Conservation (phyloP, 2,797 vertebrate genomes). For the Hydrolagus colliei region DNA sequence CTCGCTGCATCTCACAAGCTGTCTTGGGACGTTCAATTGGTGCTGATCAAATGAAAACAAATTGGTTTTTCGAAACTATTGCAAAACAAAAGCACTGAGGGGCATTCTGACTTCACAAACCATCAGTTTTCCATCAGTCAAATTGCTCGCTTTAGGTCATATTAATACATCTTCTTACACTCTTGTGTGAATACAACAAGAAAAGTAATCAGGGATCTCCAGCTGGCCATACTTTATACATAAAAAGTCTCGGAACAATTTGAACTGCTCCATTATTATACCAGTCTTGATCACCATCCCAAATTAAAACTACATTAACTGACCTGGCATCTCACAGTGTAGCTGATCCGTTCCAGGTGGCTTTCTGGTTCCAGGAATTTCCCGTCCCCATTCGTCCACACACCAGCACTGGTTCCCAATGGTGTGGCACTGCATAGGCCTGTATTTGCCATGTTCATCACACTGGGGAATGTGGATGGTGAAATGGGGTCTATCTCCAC, state of each 20-base stretch:
- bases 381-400: conserved; percentile 45
- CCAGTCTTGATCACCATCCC: neutral
- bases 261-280: too few relatives aligned
- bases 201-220: too few relatives aligned
- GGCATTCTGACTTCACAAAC: too few relatives aligned
- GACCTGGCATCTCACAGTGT: conserved; percentile 28
- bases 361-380: conserved; percentile 30
- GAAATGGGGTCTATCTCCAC: conserved; percentile 45
- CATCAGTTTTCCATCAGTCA: too few relatives aligned
- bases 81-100: neutral
- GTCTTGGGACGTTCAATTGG: conserved; percentile 38
- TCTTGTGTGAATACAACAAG: too few relatives aligned
- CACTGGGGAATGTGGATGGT: conserved; percentile 64
- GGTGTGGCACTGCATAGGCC: conserved; percentile 61
- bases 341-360: conserved; percentile 17
- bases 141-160: too few relatives aligned
- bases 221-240: too few relatives aligned
- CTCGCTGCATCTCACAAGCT: conserved; percentile 59
- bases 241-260: too few relatives aligned
- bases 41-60: neutral
- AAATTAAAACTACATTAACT: neutral
- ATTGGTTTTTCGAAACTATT: neutral
- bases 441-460: conserved; percentile 49
- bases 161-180: too few relatives aligned
- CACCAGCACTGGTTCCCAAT: conserved; percentile 71